Percentiles rank a stretch among this genome's conserved stretches.
Evolutionary conservation across 2,113 vertebrate species (phyloP).

Genomic region (Gila orcuttii): DNA sequence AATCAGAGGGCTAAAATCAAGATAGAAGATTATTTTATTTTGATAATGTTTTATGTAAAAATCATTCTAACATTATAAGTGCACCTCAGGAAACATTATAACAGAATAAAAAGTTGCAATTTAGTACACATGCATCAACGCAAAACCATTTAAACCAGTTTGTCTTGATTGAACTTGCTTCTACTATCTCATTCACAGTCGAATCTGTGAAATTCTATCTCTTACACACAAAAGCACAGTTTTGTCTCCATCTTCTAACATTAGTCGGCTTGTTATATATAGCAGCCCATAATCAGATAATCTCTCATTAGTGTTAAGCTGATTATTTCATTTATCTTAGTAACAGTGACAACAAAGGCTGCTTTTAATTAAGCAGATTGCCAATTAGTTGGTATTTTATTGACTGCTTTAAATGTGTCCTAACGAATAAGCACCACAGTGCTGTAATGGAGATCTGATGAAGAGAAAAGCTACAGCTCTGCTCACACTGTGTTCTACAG

Average conservation of each 20-base stretch:
- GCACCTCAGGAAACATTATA: too few species aligned
- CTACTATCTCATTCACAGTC: neutral
- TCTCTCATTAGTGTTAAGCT: slow-evolving; percentile 87
- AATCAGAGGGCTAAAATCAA: too few species aligned
- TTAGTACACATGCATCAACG: neutral
- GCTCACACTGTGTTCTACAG: neutral
- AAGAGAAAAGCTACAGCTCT: slow-evolving; percentile 50
- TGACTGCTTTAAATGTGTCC: slow-evolving; percentile 81
- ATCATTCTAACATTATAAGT: too few species aligned
- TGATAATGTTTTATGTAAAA: too few species aligned
- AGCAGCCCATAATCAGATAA: slow-evolving; percentile 84
- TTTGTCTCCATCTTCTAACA: slow-evolving; percentile 30
- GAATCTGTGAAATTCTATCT: neutral
- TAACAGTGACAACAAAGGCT: slow-evolving; percentile 86
- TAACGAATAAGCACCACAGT: slow-evolving; percentile 66
- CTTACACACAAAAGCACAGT: neutral
- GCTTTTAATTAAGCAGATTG: slow-evolving; percentile 87
- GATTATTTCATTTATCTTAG: slow-evolving; percentile 92
- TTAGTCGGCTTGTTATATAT: slow-evolving; percentile 81
- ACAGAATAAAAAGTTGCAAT: neutral
- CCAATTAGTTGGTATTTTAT: slow-evolving; percentile 87
- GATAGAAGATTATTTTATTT: too few species aligned
- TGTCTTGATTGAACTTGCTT: neutral
- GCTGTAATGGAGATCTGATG: slow-evolving; percentile 76
- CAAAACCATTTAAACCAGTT: neutral